Evolutionary conservation across 2,797 vertebrate species (phyloP).

Genomic region (Lacerta viridis): DNA sequence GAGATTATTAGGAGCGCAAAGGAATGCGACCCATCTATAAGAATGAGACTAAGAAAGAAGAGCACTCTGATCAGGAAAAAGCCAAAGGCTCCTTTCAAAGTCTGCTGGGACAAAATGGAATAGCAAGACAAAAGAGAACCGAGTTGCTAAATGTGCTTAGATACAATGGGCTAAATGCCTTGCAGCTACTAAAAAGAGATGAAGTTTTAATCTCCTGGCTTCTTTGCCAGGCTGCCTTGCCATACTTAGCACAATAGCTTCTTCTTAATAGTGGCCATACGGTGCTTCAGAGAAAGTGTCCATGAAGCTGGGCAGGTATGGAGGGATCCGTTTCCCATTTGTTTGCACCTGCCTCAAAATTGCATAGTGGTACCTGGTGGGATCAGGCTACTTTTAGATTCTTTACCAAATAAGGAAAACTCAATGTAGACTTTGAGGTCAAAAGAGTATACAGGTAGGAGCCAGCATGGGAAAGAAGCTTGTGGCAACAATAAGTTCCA

Average conservation of each 20-base stretch:
- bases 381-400: not conserved
- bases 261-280: not conserved
- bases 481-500: not conserved
- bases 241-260: not conserved
- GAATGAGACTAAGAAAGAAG: constrained; percentile 45
- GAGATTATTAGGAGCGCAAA: constrained; percentile 55
- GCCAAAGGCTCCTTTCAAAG: constrained; percentile 25
- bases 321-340: not conserved
- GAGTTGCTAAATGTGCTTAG: not conserved
- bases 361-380: not conserved
- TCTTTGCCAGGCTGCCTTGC: not conserved
- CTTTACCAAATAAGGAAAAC: not conserved
- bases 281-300: not conserved
- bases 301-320: not conserved
- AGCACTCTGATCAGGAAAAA: constrained; percentile 34
- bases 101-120: constrained; percentile 31
- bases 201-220: not conserved
- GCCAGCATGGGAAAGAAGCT: not conserved
- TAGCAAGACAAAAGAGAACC: constrained; percentile 21
- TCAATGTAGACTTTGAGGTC: not conserved
- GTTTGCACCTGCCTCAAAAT: not conserved
- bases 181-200: constrained; percentile 5
- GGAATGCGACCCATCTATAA: constrained; percentile 61
- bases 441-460: not conserved
- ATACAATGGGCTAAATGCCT: not conserved